Percentiles rank a stretch among this genome's conserved stretches.
phyloP scores from a whole-genome alignment of 2,888 invertebrate genomes.

The Hydrotaea diabolus region DNA sequence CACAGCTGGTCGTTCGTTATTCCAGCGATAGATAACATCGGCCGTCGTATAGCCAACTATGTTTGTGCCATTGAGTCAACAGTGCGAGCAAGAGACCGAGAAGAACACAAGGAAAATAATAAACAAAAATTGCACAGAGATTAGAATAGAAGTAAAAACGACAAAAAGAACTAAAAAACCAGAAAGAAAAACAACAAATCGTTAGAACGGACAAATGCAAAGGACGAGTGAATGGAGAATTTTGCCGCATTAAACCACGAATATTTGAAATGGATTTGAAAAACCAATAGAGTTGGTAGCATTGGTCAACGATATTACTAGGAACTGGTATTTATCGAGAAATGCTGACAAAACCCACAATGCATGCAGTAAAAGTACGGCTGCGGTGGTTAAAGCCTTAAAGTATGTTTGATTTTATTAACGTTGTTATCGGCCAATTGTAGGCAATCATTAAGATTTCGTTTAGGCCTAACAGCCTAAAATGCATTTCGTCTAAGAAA shows the following conservation, averaged over 20 bases:
- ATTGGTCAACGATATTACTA: background rate
- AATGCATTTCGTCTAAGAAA: too few relatives aligned
- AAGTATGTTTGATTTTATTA: background rate
- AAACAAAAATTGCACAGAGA: constrained; percentile 30
- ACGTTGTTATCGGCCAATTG: background rate
- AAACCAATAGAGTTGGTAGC: background rate
- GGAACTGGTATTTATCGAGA: background rate
- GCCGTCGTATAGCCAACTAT: constrained; percentile 88
- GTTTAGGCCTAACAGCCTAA: too few relatives aligned
- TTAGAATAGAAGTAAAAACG: constrained; percentile 21
- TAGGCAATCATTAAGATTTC: background rate
- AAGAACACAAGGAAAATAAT: constrained; percentile 12
- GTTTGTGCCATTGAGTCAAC: constrained; percentile 67
- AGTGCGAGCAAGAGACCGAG: background rate
- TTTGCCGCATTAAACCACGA: background rate
- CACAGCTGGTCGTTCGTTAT: constrained; percentile 85
- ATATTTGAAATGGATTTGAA: background rate
- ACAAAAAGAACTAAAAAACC: background rate
- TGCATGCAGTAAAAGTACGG: background rate
- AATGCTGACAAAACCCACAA: background rate
- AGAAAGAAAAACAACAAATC: background rate
- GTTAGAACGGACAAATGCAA: background rate
- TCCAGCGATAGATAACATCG: constrained; percentile 89
- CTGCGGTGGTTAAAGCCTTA: background rate
- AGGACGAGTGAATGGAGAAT: background rate